Percentiles rank a stretch among this genome's conserved stretches.
Conservation (phyloP, 2,113 vertebrate genomes). For the Seriola quinqueradiata region DNA sequence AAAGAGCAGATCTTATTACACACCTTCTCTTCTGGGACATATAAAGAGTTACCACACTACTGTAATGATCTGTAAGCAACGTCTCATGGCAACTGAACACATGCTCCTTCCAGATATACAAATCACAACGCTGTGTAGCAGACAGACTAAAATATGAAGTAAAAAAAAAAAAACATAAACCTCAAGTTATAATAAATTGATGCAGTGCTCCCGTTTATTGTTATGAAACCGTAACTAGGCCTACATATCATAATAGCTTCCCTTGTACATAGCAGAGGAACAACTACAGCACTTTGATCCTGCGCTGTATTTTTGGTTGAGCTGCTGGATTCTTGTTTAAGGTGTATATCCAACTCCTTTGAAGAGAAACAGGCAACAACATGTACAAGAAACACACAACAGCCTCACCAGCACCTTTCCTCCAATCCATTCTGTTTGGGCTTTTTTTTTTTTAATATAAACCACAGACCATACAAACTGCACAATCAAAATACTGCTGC, state of each 20-base stretch:
- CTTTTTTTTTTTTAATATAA: neutral
- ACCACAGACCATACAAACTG: conserved; percentile 4
- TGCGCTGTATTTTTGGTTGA: conserved; percentile 28
- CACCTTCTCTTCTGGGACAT: conserved; percentile 21
- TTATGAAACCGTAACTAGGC: conserved; percentile 36
- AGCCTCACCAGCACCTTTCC: conserved; percentile 11
- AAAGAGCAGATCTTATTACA: conserved; percentile 32
- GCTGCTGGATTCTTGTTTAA: conserved; percentile 42
- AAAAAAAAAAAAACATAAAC: conserved; percentile 7
- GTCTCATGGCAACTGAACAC: conserved; percentile 8
- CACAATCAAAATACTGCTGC: conserved; percentile 14
- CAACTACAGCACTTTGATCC: conserved; percentile 64
- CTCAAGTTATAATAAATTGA: conserved; percentile 48
- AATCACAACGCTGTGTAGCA: neutral
- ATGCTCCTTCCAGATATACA: conserved; percentile 20
- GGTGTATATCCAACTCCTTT: conserved; percentile 41
- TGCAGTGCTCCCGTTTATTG: conserved; percentile 38
- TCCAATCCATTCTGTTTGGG: neutral
- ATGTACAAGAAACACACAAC: conserved; percentile 51
- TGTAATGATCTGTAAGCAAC: neutral
- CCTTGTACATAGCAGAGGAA: conserved; percentile 23
- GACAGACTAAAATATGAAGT: conserved; percentile 16
- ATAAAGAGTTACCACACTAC: conserved; percentile 1
- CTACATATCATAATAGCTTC: conserved; percentile 20
- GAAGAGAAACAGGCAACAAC: conserved; percentile 61